These are phyloP conservation scores for Hermaeophaga mercurialis DNA, from an alignment of 2,888 invertebrate genomes.

Conservation along the genomic window DNA sequence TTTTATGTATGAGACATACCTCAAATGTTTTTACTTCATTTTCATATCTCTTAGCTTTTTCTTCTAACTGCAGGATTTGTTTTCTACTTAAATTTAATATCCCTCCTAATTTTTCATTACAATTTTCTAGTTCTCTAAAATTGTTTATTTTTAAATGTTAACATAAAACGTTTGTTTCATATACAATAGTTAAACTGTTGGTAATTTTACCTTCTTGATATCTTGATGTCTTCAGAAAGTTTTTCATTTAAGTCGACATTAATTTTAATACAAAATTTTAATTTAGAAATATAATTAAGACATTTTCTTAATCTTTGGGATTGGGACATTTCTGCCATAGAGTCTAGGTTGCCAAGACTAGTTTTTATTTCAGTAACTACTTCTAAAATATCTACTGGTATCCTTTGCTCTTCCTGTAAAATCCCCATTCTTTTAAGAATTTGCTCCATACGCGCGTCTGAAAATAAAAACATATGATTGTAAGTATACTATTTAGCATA, in stretches of 20 bases:
- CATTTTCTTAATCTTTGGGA: conserved; percentile 44
- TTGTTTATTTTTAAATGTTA: not conserved
- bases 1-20: conserved; percentile 37
- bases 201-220: conserved; percentile 40
- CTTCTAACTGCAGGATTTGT: conserved; percentile 40
- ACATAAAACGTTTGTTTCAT: no score
- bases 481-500: conserved; percentile 1
- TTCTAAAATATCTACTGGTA: conserved; percentile 29
- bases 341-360: conserved; percentile 17
- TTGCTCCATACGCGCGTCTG: conserved; percentile 42
- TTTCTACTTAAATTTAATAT: conserved; percentile 31
- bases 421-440: conserved; percentile 40
- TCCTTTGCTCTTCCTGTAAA: conserved; percentile 32
- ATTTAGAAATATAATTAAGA: conserved; percentile 43
- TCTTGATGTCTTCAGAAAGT: conserved; percentile 44
- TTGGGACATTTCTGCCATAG: conserved; percentile 35
- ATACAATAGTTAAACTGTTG: no score
- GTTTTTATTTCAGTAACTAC: conserved; percentile 34
- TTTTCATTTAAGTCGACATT: conserved; percentile 46
- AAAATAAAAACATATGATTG: conserved; percentile 24
- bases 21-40: conserved; percentile 48
- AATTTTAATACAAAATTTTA: conserved; percentile 46
- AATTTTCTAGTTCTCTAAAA: conserved; percentile 36
- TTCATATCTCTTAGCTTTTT: conserved; percentile 49
- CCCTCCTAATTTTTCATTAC: conserved; percentile 25